Base-by-base conservation (phyloP, 2,113 vertebrate genomes). In the Protomyctophum bolini region DNA sequence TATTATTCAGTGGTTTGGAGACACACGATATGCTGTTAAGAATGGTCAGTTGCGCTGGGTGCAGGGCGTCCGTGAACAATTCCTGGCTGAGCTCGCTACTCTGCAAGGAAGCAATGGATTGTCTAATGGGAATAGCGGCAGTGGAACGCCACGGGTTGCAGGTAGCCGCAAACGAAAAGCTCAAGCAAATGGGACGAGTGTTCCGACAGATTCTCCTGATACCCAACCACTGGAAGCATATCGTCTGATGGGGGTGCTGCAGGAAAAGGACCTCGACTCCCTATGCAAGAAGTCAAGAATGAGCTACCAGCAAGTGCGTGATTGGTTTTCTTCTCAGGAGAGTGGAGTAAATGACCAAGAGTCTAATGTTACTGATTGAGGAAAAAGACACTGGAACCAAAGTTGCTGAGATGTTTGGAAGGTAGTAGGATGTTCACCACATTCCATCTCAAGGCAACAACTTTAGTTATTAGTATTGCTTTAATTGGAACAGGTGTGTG, bases 1-100 rank as follows among this genome's bases (percentile, higher is more conserved):
- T 65, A 93, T 97, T 11, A 96, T 96, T 81, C 96, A 96, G 77
- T 97, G 96, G 96, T 97, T 97, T 83, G 96, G 96, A 33, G 96
- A 97, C 78, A 97, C 96, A 0, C 93, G 96, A 2, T 97, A 97
- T 51, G 96, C 96, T 1, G 92, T 97, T 57, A 97, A 96, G 82
- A 95, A 97, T 3, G 96, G 95, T 12, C 95, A 97, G 55, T 89
- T 97, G 63, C 94, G 93, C 64, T 97, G 96, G 96, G 95, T 97
- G 83, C 88, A 91, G 56, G 87, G 92, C 45, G 72, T 95, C 80
- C 91, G 92, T 0, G 91, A 93, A 50, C 87, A 92, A 75, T 92
- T 94, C 73, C 75, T 94, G 70, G 89, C 92, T 11, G 92, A 93
- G 58, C 91, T 92, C 4, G 86, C 90, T 6, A 50, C 75, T 49